Conservation (phyloP, 2,888 invertebrate species). For the Lycocerus yunnanus region DNA sequence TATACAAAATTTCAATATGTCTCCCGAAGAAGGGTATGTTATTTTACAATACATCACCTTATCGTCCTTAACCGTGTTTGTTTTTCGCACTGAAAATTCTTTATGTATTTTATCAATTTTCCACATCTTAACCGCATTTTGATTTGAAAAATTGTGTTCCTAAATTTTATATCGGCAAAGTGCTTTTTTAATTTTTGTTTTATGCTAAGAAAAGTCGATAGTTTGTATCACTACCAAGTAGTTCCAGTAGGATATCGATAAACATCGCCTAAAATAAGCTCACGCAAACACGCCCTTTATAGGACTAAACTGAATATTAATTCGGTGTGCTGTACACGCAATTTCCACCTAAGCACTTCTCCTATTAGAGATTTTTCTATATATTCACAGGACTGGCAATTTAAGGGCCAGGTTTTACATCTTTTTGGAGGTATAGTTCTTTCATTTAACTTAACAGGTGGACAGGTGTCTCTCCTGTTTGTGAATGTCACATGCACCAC, state of each 20-base stretch:
- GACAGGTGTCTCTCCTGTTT: too few species aligned
- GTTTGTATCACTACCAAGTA: background rate
- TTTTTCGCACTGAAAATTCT: background rate
- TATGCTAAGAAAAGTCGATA: background rate
- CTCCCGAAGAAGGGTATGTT: background rate
- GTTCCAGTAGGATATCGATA: background rate
- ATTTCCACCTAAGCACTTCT: constrained; percentile 1
- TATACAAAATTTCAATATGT: background rate
- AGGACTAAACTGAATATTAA: constrained; percentile 22
- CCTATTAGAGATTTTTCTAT: background rate
- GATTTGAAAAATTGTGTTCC: background rate
- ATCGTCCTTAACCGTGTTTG: background rate
- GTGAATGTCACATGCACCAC: too few species aligned
- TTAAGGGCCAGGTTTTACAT: too few species aligned
- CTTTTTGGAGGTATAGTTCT: too few species aligned
- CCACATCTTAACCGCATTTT: background rate
- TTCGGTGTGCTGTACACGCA: constrained; percentile 12
- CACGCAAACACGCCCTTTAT: constrained; percentile 14
- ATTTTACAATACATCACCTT: background rate
- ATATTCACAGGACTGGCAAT: constrained; percentile 1
- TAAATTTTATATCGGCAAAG: background rate
- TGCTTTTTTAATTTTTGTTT: background rate
- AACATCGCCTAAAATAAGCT: constrained; percentile 8
- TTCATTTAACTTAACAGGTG: too few species aligned
- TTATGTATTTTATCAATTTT: background rate